Percentiles rank a stretch among this genome's conserved stretches.
Evolutionary conservation across 1,140 invertebrate genomes (phyloP).

Genomic region (Drosophila tristis): DNA sequence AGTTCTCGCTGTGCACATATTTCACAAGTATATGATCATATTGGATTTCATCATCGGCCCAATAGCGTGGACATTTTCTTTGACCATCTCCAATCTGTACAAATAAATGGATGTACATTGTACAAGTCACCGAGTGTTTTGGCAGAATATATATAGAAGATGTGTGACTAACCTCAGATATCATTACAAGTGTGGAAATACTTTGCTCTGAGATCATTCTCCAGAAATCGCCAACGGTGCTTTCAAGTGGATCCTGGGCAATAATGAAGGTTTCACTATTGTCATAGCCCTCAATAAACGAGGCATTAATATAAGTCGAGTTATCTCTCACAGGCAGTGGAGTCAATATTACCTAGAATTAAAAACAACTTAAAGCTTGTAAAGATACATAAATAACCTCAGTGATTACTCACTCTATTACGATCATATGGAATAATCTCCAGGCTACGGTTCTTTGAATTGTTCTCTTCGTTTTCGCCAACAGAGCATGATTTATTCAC

Average conservation of each 20-base stretch:
- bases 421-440: conserved; percentile 95
- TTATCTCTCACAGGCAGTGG: conserved; percentile 93
- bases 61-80: conserved; percentile 94
- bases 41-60: conserved; percentile 93
- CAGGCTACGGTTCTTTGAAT: conserved; percentile 93
- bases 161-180: conserved; percentile 91
- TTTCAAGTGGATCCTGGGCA: conserved; percentile 96
- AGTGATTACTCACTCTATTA: conserved; percentile 89
- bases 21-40: conserved; percentile 94
- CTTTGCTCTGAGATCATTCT: conserved; percentile 97
- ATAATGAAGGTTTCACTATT: conserved; percentile 97
- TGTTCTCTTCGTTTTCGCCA: conserved; percentile 93
- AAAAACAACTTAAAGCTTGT: not conserved
- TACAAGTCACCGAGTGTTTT: no score
- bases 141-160: not conserved
- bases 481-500: conserved; percentile 92
- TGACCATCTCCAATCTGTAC: conserved; percentile 88
- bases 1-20: conserved; percentile 94
- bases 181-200: conserved; percentile 96
- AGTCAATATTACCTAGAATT: conserved; percentile 84
- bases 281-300: conserved; percentile 98
- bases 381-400: not conserved
- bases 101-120: conserved; percentile 1
- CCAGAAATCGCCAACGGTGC: conserved; percentile 97
- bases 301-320: conserved; percentile 98